These are phyloP conservation scores for Medauroidea extradentata DNA, from an alignment of 1,140 invertebrate species.

Conservation along the genomic window DNA sequence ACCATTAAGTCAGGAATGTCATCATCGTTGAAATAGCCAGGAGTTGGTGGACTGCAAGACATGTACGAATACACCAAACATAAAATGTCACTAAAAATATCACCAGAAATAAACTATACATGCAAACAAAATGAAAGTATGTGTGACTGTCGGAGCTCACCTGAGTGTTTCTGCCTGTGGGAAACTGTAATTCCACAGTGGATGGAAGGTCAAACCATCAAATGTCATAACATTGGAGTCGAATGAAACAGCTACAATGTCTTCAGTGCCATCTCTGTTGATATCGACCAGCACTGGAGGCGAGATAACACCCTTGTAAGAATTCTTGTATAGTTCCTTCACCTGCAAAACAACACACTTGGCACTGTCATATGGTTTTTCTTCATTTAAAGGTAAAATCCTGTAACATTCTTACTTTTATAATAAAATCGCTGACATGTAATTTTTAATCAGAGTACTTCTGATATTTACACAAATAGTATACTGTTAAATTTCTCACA, in stretches of 20 bases:
- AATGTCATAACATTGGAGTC: constrained; percentile 70
- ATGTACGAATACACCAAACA: constrained; percentile 3
- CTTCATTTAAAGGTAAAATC: too few relatives aligned
- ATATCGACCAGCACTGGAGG: constrained; percentile 70
- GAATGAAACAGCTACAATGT: constrained; percentile 61
- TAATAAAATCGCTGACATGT: too few relatives aligned
- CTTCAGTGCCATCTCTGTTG: constrained; percentile 64
- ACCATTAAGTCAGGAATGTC: constrained; percentile 78
- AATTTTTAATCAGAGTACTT: too few relatives aligned
- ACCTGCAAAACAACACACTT: too few relatives aligned
- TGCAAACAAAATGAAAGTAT: neutral
- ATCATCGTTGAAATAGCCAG: constrained; percentile 78
- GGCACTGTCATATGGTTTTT: too few relatives aligned
- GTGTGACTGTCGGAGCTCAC: neutral
- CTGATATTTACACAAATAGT: too few relatives aligned
- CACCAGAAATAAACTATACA: neutral
- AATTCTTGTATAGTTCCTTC: constrained; percentile 9
- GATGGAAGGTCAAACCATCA: constrained; percentile 59
- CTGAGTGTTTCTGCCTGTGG: constrained; percentile 45
- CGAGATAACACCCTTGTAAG: constrained; percentile 5
- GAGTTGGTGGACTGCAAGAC: constrained; percentile 64
- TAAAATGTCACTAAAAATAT: neutral
- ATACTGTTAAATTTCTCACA: too few relatives aligned
- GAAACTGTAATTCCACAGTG: constrained; percentile 69
- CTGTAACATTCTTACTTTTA: too few relatives aligned